A percentile compares a stretch with the other conserved stretches of the same genome.
phyloP scores from a whole-genome alignment of 2,888 invertebrate genomes.

The Melitaea athalia region DNA sequence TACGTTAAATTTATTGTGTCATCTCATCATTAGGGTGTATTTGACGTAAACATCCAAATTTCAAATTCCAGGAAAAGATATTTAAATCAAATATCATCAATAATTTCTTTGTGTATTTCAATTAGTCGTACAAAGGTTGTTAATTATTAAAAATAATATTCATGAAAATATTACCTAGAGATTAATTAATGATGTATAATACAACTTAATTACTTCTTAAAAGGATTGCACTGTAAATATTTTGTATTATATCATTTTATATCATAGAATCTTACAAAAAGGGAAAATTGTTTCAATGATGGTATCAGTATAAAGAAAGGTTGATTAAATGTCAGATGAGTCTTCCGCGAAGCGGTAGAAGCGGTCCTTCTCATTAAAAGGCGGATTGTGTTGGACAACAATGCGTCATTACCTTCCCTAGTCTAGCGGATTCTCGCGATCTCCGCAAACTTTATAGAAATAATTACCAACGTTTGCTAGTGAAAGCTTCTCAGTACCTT shows the following conservation, averaged over 20 bases:
- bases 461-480: constrained; percentile 58
- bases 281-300: not conserved
- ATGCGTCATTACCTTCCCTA: constrained; percentile 62
- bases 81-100: no score
- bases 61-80: no score
- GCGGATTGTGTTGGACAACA: constrained; percentile 61
- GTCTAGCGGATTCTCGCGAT: constrained; percentile 58
- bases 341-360: constrained; percentile 29
- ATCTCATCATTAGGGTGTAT: no score
- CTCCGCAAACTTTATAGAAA: constrained; percentile 53
- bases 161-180: no score
- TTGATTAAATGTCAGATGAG: constrained; percentile 30
- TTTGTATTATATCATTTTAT: not conserved
- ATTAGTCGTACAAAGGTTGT: no score
- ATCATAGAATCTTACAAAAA: not conserved
- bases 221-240: no score
- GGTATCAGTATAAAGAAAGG: constrained; percentile 16
- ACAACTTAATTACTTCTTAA: no score
- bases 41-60: no score
- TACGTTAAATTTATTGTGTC: no score
- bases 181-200: no score
- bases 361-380: constrained; percentile 52
- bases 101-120: no score
- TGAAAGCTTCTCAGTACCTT: constrained; percentile 57
- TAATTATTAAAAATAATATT: no score